Base-by-base conservation (phyloP, 1,140 invertebrate genomes). In the Scylla paramamosain region DNA sequence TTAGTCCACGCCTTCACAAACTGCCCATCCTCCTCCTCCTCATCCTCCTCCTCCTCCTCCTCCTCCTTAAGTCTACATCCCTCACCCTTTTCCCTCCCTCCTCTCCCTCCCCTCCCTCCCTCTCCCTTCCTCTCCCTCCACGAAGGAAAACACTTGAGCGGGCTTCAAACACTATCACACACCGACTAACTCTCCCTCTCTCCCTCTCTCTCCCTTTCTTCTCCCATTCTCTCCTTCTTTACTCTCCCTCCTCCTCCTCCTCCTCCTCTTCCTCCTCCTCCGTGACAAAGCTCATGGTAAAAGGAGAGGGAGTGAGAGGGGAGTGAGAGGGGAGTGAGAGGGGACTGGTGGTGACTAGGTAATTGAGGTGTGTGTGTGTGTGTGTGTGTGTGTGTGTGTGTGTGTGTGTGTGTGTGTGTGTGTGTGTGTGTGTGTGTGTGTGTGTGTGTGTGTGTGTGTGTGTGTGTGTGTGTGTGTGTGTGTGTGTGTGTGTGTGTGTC, bases 331-430 rank as follows among this genome's bases (percentile, higher is more conserved):
- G 59, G 8, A 25, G 4, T 6, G 59, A 25, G 59, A 25, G 59
- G 59, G 59, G 25, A 77, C 0, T 77, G 20, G 20, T 7, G 1
- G 6, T n/a, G 20, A 20, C 20, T 25, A 7, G 16, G 16, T 25
- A n/a, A n/a, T 77, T n/a, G 20, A n/a, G 67, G 67, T 77, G 20
- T 25, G 67, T 77, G 67, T 77, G 67, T 77, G 67, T 25, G 16
- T 25, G 67, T 77, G 67, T 77, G 67, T 77, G 67, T 77, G 52
- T 77, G 67, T 77, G 67, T 77, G 67, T 77, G 67, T 77, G 67
- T 77, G 67, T 77, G 67, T 77, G 67, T 59, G 52, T 59, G 52
- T 59, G 52, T 59, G 67, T 77, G n/a, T 25, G 67, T 77, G 20
- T 25, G 67, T 12, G n/a, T n/a, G n/a, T n/a, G n/a, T 52, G 48